A percentile compares a stretch with the other conserved stretches of the same genome.
These are phyloP conservation scores for Geophilus truncorum DNA, from an alignment of 2,888 invertebrate species.

Conservation along the genomic window DNA sequence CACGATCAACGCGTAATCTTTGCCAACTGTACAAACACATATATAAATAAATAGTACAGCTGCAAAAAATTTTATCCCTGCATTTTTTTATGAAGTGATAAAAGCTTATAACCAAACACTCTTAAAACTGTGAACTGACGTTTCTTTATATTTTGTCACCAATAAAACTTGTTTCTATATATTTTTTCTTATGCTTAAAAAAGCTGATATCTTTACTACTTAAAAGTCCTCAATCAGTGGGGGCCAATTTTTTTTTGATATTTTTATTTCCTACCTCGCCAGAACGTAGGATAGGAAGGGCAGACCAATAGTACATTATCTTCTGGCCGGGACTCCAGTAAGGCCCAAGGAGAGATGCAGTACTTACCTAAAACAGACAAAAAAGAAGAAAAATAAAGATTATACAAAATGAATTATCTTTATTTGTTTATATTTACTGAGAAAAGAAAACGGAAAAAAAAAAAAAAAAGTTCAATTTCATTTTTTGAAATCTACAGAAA, in stretches of 20 bases:
- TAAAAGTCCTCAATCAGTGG: conserved; percentile 5
- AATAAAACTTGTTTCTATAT: background rate
- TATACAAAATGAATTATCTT: background rate
- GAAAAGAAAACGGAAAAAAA: too few species aligned
- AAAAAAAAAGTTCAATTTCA: background rate
- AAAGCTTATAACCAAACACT: background rate
- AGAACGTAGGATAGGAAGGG: conserved; percentile 20
- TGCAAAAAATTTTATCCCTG: background rate
- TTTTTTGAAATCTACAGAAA: background rate
- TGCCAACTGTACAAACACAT: background rate
- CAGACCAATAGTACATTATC: conserved; percentile 20
- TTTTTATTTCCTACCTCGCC: conserved; percentile 15
- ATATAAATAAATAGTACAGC: background rate
- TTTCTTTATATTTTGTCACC: background rate
- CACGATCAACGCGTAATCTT: conserved; percentile 4
- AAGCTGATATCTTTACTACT: background rate
- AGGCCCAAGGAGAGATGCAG: conserved; percentile 6
- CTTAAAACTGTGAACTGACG: background rate
- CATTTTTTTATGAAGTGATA: conserved; percentile 1
- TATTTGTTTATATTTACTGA: background rate
- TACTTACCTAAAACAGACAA: background rate
- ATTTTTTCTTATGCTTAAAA: background rate
- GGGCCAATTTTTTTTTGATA: background rate
- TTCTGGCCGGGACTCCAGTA: conserved; percentile 9
- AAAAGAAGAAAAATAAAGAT: background rate